Evolutionary conservation across 2,113 vertebrate species (phyloP).

Genomic region (Pterocles orientalis): DNA sequence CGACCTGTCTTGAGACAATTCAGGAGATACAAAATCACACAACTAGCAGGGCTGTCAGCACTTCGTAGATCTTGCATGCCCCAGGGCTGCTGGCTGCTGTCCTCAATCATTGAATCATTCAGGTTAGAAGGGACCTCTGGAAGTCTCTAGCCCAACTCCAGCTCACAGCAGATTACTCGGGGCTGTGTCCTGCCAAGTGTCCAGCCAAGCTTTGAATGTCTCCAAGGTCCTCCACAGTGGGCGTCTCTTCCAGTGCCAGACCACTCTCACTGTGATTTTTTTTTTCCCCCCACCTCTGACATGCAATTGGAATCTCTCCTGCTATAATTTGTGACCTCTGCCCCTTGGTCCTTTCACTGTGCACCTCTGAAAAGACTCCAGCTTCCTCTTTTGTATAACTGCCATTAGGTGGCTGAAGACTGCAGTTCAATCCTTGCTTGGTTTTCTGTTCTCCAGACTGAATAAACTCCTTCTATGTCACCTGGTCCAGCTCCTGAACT

Average conservation of each 20-base stretch:
- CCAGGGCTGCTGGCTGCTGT: background rate
- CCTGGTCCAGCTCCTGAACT: background rate
- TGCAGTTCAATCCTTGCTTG: background rate
- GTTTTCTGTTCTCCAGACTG: background rate
- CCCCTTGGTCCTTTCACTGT: background rate
- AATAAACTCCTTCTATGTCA: background rate
- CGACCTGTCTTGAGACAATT: background rate
- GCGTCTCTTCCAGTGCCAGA: background rate
- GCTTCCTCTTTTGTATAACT: background rate
- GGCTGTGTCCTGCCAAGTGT: background rate
- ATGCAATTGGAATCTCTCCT: background rate
- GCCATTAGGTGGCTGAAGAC: background rate
- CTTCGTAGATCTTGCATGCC: background rate
- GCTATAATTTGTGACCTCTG: background rate
- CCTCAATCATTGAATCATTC: background rate
- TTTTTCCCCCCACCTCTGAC: background rate
- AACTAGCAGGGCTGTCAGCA: background rate
- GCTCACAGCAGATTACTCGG: background rate
- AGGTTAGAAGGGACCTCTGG: background rate
- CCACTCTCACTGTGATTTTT: background rate
- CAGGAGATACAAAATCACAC: background rate
- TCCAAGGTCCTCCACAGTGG: background rate
- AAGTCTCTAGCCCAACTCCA: background rate
- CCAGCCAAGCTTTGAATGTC: background rate
- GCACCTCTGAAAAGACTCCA: background rate